Evolutionary conservation across 2,888 invertebrate species (phyloP).

Genomic region (Entomobrya proxima): DNA sequence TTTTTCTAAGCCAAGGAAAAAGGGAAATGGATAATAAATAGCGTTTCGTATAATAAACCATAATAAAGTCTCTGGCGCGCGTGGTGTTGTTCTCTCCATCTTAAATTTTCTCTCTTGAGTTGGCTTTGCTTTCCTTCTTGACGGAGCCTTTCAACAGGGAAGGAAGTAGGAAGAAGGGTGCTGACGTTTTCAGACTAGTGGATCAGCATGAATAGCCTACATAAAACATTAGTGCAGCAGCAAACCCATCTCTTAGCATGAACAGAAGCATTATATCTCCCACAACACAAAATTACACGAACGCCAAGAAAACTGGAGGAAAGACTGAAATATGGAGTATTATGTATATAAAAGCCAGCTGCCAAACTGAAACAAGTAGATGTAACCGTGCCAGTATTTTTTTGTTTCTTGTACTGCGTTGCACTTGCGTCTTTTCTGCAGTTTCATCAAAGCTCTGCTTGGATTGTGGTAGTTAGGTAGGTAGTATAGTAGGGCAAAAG

Average conservation of each 20-base stretch:
- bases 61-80: background rate
- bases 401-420: slow-evolving; percentile 1
- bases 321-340: background rate
- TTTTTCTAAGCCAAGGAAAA: background rate
- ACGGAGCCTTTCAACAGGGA: background rate
- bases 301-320: slow-evolving; percentile 14
- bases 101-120: background rate
- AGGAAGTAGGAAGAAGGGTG: slow-evolving; percentile 1
- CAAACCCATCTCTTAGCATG: background rate
- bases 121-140: background rate
- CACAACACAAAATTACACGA: background rate
- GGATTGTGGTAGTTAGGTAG: no score
- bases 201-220: slow-evolving; percentile 26
- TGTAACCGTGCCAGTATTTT: background rate
- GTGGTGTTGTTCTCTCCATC: background rate
- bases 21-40: slow-evolving; percentile 1
- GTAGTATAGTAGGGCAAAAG: slow-evolving; percentile 13
- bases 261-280: background rate
- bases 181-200: slow-evolving; percentile 35
- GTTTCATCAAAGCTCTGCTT: background rate
- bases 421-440: slow-evolving; percentile 52
- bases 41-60: slow-evolving; percentile 5
- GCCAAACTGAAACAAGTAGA: background rate
- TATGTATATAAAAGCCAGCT: slow-evolving; percentile 1
- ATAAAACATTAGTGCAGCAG: slow-evolving; percentile 16